These are phyloP conservation scores for Steatornis caripensis DNA, from an alignment of 2,113 vertebrate species.

Conservation along the genomic window DNA sequence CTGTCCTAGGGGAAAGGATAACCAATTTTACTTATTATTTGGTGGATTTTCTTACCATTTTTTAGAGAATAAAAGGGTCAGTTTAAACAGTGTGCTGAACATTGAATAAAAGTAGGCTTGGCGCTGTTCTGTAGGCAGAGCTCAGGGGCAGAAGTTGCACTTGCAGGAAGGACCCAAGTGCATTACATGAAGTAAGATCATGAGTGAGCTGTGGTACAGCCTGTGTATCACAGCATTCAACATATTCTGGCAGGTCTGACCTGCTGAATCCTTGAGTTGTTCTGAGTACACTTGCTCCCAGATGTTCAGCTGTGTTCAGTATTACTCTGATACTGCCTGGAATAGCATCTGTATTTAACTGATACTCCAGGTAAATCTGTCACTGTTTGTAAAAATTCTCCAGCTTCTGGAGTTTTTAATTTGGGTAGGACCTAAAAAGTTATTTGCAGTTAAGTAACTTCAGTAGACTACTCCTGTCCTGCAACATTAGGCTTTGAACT, in stretches of 20 bases:
- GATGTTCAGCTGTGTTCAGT: rapidly evolving
- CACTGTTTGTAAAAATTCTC: background rate
- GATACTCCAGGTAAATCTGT: background rate
- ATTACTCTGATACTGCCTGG: background rate
- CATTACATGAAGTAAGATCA: background rate
- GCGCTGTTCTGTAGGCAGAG: background rate
- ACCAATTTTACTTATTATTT: background rate
- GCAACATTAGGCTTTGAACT: background rate
- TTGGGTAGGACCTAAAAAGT: background rate
- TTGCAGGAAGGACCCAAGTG: background rate
- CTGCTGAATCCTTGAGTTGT: background rate
- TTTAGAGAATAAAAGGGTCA: background rate
- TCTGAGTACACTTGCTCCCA: background rate
- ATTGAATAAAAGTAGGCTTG: background rate
- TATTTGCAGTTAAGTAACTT: background rate
- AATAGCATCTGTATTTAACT: background rate
- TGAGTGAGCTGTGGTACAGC: background rate
- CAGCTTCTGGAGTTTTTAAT: background rate
- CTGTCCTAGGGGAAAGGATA: background rate
- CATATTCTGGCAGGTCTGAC: background rate
- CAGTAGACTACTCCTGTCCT: background rate
- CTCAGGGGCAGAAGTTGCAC: background rate
- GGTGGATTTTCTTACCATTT: background rate
- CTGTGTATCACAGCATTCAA: background rate
- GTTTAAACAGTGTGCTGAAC: background rate